phyloP scores from a whole-genome alignment of 2,113 vertebrate species.

The Triplophysa rosa region DNA sequence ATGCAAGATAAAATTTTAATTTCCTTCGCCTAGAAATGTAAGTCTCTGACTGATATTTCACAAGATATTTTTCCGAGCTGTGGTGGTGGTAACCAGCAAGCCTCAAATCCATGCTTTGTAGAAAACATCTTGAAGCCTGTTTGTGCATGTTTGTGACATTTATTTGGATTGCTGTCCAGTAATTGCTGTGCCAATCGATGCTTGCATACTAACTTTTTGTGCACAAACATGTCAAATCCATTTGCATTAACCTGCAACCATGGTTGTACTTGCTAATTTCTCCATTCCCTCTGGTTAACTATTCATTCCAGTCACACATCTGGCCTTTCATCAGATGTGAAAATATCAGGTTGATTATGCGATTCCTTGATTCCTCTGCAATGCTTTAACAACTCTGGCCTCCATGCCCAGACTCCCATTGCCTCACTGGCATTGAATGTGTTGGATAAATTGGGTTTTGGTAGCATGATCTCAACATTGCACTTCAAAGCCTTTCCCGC shows the following conservation, averaged over 20 bases:
- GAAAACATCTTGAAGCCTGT: too few relatives aligned
- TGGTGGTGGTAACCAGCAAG: too few relatives aligned
- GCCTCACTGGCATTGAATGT: background rate
- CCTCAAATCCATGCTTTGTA: too few relatives aligned
- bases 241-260: background rate
- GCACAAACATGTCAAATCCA: slow-evolving; percentile 6
- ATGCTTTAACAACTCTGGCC: background rate
- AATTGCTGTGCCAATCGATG: background rate
- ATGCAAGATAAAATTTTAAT: too few relatives aligned
- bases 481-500: slow-evolving; percentile 9
- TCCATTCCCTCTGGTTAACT: background rate
- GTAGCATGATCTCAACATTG: background rate
- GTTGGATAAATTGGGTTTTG: background rate
- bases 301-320: slow-evolving; percentile 8
- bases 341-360: slow-evolving; percentile 26
- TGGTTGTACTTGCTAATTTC: background rate
- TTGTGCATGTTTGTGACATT: background rate
- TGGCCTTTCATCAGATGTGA: slow-evolving; percentile 23
- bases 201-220: too few relatives aligned
- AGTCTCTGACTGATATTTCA: too few relatives aligned
- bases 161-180: background rate
- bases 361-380: background rate
- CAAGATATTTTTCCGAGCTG: too few relatives aligned
- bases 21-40: too few relatives aligned
- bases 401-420: background rate